Evolutionary conservation across 1,140 invertebrate genomes (phyloP).

Genomic region (Myzus persicae): DNA sequence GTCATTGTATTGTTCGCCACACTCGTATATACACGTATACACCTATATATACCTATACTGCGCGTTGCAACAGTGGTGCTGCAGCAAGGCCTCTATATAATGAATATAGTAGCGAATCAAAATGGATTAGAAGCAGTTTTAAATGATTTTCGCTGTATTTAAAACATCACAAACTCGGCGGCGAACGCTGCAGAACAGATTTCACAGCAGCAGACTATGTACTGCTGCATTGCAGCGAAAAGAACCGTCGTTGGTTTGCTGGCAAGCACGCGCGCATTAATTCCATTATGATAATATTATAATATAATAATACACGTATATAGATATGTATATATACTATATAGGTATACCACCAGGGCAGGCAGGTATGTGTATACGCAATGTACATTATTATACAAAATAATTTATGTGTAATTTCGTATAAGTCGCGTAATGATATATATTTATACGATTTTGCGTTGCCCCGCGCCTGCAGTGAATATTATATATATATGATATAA

Average conservation of each 20-base stretch:
- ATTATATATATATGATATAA: not conserved
- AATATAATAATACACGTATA: not conserved
- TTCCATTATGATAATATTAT: conserved; percentile 6
- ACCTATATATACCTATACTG: not conserved
- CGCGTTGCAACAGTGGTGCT: not conserved
- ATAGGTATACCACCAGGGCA: too few species aligned
- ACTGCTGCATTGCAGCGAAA: too few species aligned
- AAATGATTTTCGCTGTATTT: conserved; percentile 31
- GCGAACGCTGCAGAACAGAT: too few species aligned
- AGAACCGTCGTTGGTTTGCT: too few species aligned
- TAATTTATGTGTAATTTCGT: not conserved
- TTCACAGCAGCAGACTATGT: not conserved
- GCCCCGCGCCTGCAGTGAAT: not conserved
- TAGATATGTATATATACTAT: not conserved
- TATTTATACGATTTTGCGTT: not conserved
- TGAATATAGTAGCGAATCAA: not conserved
- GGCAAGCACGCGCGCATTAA: not conserved
- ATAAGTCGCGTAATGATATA: not conserved
- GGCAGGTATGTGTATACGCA: too few species aligned
- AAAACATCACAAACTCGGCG: too few species aligned
- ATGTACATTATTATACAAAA: not conserved
- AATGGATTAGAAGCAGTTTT: not conserved
- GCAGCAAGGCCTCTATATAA: not conserved
- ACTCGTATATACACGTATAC: not conserved
- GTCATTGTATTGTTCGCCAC: not conserved